These are phyloP conservation scores for Ophraella communa DNA, from an alignment of 2,888 invertebrate genomes.

Conservation along the genomic window DNA sequence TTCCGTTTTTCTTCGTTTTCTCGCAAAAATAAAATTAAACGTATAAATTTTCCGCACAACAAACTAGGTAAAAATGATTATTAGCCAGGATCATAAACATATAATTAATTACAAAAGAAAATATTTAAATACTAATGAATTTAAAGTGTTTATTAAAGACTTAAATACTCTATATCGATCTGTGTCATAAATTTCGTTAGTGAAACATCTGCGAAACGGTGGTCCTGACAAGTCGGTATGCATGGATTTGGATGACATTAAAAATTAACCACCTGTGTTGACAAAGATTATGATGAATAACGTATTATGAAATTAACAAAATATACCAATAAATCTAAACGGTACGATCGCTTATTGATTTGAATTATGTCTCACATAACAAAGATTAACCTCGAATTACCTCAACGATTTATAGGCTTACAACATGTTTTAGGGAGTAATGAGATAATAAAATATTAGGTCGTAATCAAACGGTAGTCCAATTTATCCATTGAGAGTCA, in stretches of 20 bases:
- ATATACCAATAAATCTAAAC: neutral
- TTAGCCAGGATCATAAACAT: too few relatives aligned
- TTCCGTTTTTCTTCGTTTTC: slow-evolving; percentile 8
- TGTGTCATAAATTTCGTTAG: neutral
- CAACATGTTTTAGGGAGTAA: neutral
- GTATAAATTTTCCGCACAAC: slow-evolving; percentile 10
- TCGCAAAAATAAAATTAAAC: slow-evolving; percentile 20
- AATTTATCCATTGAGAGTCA: neutral
- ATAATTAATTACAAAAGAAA: too few relatives aligned
- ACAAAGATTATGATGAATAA: slow-evolving; percentile 4
- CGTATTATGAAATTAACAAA: neutral
- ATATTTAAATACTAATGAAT: too few relatives aligned
- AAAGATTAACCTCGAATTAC: neutral
- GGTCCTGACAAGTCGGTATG: neutral
- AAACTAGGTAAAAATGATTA: neutral
- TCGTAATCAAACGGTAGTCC: neutral
- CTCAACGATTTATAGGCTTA: neutral
- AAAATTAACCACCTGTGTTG: slow-evolving; percentile 1
- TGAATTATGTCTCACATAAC: neutral
- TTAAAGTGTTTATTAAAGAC: too few relatives aligned
- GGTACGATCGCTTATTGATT: neutral
- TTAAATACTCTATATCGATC: neutral
- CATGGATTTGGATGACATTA: neutral
- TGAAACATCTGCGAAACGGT: neutral
- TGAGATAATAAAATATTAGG: neutral